phyloP scores from a whole-genome alignment of 2,888 invertebrate species.

The Zhuqinia jingwanae region DNA sequence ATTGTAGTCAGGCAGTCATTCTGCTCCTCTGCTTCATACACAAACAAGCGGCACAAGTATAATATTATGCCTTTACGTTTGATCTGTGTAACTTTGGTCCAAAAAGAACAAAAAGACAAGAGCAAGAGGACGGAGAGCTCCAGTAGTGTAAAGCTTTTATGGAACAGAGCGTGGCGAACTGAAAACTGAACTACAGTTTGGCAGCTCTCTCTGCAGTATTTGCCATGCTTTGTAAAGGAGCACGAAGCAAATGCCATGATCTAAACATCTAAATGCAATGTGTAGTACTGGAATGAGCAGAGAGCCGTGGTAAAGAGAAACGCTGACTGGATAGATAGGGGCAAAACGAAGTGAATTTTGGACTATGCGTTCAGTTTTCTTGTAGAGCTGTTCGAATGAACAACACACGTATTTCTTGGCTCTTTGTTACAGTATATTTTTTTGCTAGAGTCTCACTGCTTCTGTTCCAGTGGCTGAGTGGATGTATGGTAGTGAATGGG shows the following conservation, averaged over 20 bases:
- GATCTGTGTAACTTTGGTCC: not conserved
- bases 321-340: conserved; percentile 43
- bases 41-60: not conserved
- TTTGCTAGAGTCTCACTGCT: not conserved
- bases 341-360: conserved; percentile 49
- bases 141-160: too few relatives aligned
- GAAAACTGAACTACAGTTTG: too few relatives aligned
- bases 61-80: not conserved
- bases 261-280: too few relatives aligned
- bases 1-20: not conserved
- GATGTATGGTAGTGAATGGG: not conserved
- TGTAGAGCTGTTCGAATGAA: conserved; percentile 58
- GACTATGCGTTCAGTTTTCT: conserved; percentile 38
- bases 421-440: conserved; percentile 5
- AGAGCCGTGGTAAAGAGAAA: not conserved
- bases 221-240: too few relatives aligned
- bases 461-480: not conserved
- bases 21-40: not conserved
- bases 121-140: not conserved
- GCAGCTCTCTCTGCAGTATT: too few relatives aligned
- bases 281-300: too few relatives aligned
- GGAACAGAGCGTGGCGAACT: too few relatives aligned
- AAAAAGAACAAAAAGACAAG: not conserved
- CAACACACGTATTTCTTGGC: conserved; percentile 20
- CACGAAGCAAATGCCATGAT: too few relatives aligned